A percentile compares a stretch with the other conserved stretches of the same genome.
Conservation (phyloP, 1,140 invertebrate genomes). For the Ptiloglossa arizonensis region DNA sequence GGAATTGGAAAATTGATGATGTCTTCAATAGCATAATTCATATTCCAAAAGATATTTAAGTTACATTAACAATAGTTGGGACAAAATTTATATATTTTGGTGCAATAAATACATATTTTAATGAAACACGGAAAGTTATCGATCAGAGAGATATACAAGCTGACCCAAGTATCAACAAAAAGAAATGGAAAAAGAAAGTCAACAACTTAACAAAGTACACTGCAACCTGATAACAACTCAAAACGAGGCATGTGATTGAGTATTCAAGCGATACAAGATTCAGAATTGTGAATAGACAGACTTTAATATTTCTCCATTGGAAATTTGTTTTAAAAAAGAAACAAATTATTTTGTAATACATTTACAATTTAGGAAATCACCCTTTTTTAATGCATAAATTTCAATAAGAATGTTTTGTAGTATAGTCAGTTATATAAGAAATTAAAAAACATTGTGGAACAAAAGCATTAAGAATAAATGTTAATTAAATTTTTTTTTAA, state of each 20-base stretch:
- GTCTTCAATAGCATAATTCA: no score
- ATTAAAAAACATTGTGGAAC: no score
- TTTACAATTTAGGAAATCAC: no score
- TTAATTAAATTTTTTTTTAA: no score
- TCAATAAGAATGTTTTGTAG: no score
- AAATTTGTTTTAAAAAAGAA: no score
- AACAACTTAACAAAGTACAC: constrained; percentile 33
- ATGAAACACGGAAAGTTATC: constrained; percentile 37
- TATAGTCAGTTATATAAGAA: neutral
- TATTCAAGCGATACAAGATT: constrained; percentile 1
- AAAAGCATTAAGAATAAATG: no score
- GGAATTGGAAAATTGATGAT: no score
- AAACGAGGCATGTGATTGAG: constrained; percentile 52
- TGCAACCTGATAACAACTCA: constrained; percentile 42
- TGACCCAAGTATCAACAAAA: constrained; percentile 28
- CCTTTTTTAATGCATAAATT: no score
- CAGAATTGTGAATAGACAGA: constrained; percentile 7
- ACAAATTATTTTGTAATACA: no score
- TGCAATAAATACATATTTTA: neutral
- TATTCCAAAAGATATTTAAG: neutral
- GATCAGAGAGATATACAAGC: neutral
- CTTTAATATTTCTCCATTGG: no score
- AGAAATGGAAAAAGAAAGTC: constrained; percentile 52
- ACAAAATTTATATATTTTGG: neutral
- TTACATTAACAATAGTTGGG: neutral